Conservation (phyloP, 2,113 vertebrate genomes). For the Motacilla tschutschensis region DNA sequence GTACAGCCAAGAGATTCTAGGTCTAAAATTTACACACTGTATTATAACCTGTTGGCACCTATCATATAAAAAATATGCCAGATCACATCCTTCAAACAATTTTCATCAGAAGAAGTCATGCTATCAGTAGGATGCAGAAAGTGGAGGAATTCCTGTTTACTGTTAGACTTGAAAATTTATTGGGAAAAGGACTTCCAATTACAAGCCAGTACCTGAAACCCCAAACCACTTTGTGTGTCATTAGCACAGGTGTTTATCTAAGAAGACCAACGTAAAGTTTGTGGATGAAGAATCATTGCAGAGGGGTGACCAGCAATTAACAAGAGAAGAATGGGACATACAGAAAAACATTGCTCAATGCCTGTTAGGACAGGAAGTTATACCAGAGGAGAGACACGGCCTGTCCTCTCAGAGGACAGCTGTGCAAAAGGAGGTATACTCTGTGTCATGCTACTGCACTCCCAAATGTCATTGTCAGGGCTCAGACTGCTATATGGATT, state of each 20-base stretch:
- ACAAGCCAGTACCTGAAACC: neutral
- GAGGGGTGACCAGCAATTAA: neutral
- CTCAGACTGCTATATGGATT: neutral
- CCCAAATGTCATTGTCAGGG: neutral
- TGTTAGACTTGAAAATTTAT: neutral
- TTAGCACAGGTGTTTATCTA: neutral
- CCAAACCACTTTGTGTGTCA: neutral
- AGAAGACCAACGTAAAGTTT: neutral
- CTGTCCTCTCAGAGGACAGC: neutral
- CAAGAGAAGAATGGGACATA: neutral
- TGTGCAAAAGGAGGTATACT: fast-evolving
- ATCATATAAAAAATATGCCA: neutral
- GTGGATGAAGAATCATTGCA: neutral
- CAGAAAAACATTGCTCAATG: neutral
- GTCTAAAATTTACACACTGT: neutral
- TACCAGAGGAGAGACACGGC: neutral
- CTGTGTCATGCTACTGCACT: neutral
- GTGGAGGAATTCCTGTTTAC: slow-evolving; percentile 2
- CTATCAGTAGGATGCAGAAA: neutral
- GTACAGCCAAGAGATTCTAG: neutral
- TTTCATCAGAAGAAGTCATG: neutral
- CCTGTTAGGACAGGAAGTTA: neutral
- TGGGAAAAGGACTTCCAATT: neutral
- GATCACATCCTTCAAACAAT: neutral
- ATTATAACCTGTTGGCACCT: neutral